Evolutionary conservation across 2,113 vertebrate species (phyloP).

Genomic region (Hydrochoerus hydrochaeris): DNA sequence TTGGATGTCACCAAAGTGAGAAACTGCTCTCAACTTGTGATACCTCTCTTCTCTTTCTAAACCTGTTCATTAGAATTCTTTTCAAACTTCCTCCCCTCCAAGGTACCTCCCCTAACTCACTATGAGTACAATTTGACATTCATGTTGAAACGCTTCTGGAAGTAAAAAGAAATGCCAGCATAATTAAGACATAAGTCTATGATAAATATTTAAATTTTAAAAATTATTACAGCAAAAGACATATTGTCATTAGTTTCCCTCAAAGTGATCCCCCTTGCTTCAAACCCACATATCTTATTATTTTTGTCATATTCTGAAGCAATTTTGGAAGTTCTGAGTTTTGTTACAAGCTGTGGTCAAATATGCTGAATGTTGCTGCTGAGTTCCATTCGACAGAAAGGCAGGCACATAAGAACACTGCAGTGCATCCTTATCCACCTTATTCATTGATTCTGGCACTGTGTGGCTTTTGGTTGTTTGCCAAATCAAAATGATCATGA

Average conservation of each 20-base stretch:
- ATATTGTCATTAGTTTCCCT: not conserved
- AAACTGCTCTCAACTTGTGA: not conserved
- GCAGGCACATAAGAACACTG: not conserved
- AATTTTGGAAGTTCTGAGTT: not conserved
- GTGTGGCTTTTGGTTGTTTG: not conserved
- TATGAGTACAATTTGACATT: not conserved
- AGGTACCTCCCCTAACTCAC: not conserved
- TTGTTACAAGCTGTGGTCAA: not conserved
- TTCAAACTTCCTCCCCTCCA: not conserved
- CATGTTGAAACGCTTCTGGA: not conserved
- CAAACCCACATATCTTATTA: not conserved
- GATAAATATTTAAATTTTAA: not conserved
- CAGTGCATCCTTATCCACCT: not conserved
- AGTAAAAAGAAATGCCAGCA: not conserved
- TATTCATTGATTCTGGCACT: not conserved
- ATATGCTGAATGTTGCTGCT: not conserved
- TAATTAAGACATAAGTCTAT: not conserved
- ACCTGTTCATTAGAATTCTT: not conserved
- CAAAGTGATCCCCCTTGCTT: not conserved
- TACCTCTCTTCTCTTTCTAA: not conserved
- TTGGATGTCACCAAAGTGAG: not conserved
- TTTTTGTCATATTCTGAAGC: not conserved
- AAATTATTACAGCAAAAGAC: not conserved
- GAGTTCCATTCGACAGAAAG: not conserved
- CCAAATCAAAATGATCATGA: not conserved